Conservation (phyloP, 2,113 vertebrate genomes). For the Lampris megalopsis region DNA sequence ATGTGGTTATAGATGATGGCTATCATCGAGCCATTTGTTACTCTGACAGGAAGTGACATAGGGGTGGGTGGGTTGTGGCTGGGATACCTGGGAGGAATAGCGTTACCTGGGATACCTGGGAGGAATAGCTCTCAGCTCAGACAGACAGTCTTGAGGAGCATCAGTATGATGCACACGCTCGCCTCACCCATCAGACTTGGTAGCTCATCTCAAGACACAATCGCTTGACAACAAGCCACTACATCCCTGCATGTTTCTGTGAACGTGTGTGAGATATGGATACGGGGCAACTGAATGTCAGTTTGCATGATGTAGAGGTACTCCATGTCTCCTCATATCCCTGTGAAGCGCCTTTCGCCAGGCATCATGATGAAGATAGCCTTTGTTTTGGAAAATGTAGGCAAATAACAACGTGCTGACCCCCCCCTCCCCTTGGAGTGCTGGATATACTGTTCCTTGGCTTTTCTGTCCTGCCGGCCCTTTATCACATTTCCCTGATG, state of each 20-base stretch:
- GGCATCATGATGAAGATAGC: conserved; percentile 25
- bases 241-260: conserved; percentile 34
- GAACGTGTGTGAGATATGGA: conserved; percentile 14
- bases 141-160: conserved; percentile 48
- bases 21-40: conserved; percentile 42
- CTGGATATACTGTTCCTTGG: neutral
- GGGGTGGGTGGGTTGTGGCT: neutral
- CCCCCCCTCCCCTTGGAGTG: no score
- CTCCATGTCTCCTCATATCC: conserved; percentile 34
- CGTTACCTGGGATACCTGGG: neutral
- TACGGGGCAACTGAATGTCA: neutral
- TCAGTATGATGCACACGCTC: conserved; percentile 41
- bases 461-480: neutral
- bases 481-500: neutral
- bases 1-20: no score
- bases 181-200: neutral
- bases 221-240: conserved; percentile 65
- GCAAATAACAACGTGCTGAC: no score
- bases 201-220: conserved; percentile 62
- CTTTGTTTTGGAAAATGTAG: no score
- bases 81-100: conserved; percentile 37
- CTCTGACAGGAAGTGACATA: conserved; percentile 31
- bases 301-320: neutral
- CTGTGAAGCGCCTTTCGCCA: conserved; percentile 18
- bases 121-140: conserved; percentile 36